phyloP scores from a whole-genome alignment of 2,797 vertebrate genomes.

The Sternarchorhynchus goeldii region DNA sequence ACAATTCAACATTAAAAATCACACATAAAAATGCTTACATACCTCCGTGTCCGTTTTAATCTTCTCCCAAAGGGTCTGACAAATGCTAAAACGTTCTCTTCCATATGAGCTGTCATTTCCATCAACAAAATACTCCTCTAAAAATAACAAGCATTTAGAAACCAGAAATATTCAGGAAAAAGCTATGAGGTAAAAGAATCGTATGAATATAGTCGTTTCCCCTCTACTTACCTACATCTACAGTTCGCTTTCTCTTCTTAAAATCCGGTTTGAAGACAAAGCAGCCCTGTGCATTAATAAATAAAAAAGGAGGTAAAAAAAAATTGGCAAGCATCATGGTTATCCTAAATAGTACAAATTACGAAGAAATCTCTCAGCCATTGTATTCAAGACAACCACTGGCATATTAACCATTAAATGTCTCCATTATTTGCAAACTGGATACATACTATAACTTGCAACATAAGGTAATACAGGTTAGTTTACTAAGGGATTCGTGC shows the following conservation, averaged over 20 bases:
- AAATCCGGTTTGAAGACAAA: constrained; percentile 92
- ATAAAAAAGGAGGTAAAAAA: background rate
- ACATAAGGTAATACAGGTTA: too few species aligned
- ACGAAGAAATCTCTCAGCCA: too few species aligned
- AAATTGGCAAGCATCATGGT: background rate
- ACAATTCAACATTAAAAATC: background rate
- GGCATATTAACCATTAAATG: too few species aligned
- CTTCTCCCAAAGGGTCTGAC: constrained; percentile 82
- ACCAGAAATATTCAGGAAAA: background rate
- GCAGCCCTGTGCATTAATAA: constrained; percentile 80
- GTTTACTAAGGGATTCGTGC: too few species aligned
- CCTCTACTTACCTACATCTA: constrained; percentile 75
- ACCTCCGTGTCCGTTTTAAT: constrained; percentile 88
- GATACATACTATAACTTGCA: too few species aligned
- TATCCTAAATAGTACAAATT: too few species aligned
- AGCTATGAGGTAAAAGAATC: background rate
- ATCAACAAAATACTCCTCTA: constrained; percentile 78
- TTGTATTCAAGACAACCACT: too few species aligned
- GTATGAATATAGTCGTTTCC: background rate
- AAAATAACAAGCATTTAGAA: constrained; percentile 40
- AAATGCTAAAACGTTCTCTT: constrained; percentile 78
- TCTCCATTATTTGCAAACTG: too few species aligned
- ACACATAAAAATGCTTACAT: constrained; percentile 9
- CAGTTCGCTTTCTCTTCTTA: constrained; percentile 82
- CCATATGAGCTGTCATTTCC: constrained; percentile 70